Evolutionary conservation across 1,140 invertebrate genomes (phyloP), one percentile per base, ranked within the genome.

Genomic region (Ips typographus): DNA sequence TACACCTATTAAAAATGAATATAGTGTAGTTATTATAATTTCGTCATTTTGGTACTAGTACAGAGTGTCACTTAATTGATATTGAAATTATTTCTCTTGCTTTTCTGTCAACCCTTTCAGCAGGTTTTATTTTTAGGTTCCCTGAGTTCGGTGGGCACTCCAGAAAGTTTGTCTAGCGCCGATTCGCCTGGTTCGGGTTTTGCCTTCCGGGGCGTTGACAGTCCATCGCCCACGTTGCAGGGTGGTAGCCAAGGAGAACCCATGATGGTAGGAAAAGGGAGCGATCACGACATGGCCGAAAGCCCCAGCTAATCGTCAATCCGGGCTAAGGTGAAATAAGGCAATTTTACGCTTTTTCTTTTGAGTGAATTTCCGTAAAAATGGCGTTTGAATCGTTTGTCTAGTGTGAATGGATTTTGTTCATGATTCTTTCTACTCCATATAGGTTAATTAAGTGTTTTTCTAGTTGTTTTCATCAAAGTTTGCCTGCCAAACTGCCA

Each of bases 121-220:
- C 22, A 38, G 22, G n/a, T 36, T 56, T 56, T 56, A 7, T 41
- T 8, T 55, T 83, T 86, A 65, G 84, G 84, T 7, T 85, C 84
- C 2, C 77, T 87, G 55, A 85, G 83, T 77, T 85, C 85, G 3
- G 82, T 83, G 39, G 85, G 85, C 41, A 87, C 86, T 8, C 85
- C 86, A 0, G 86, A 87, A 75, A 86, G 85, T 42, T 73, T 87
- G 53, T 86, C 85, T 3, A 87, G 86, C 75, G 84, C 82, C 0
- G 86, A 87, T 78, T 87, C 86, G 2, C 84, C 85, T 42, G 81
- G 82, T 65, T 70, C 85, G 2, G 69, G 72, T 57, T 85, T 84
- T 74, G 83, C 83, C 4, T 86, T 86, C 77, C 80, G 84, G 72
- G 79, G 82, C 40, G 81, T 83, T 40, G 84, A 85, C 61, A 85